phyloP scores from a whole-genome alignment of 35 echinoderm and acorn worm genomes.

The Chiridota heheva region DNA sequence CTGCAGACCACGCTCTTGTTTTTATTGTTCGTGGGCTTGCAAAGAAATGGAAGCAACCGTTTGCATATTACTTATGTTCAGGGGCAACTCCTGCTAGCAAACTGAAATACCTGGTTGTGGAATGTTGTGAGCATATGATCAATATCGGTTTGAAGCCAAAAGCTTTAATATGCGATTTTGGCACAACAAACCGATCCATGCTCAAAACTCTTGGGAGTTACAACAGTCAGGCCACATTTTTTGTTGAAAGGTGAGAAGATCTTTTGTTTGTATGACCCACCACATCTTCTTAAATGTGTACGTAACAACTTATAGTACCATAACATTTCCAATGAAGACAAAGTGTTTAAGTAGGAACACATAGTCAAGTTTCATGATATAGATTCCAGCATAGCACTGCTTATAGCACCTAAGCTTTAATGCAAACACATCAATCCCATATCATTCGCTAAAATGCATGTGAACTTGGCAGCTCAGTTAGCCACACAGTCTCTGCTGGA shows the following conservation, averaged over 20 bases:
- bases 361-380: background rate
- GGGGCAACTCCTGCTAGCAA: background rate
- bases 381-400: background rate
- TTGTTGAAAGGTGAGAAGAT: background rate
- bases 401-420: constrained; percentile 7
- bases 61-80: background rate
- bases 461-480: background rate
- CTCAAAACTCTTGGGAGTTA: background rate
- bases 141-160: background rate
- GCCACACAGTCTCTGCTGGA: background rate
- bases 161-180: background rate
- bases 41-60: constrained; percentile 12
- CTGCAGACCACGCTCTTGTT: background rate
- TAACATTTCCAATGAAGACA: no score
- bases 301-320: background rate
- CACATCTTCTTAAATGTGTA: background rate
- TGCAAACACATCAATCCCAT: constrained; percentile 2
- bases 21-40: constrained; percentile 4
- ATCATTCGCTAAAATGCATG: background rate
- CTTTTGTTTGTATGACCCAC: constrained; percentile 14
- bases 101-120: background rate
- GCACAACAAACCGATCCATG: background rate
- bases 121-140: no score
- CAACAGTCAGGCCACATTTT: background rate
- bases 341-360: constrained; percentile 3